phyloP scores from a whole-genome alignment of 2,888 invertebrate genomes.

The Hyppa rectilinea region DNA sequence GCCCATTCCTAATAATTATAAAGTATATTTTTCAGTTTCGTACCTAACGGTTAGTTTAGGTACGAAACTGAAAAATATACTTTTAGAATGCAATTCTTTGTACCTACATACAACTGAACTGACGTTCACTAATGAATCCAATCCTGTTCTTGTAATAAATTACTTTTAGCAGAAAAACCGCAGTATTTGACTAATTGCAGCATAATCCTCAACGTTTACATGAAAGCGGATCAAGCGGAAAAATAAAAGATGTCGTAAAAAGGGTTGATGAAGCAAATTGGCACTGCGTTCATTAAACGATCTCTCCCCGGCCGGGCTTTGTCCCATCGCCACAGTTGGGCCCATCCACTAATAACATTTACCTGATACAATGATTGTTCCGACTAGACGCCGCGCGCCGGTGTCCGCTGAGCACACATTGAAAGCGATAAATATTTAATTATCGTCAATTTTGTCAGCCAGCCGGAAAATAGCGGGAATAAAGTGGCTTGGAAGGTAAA shows the following conservation, averaged over 20 bases:
- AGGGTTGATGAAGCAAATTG: conserved; percentile 68
- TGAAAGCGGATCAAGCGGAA: conserved; percentile 52
- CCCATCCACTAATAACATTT: conserved; percentile 63
- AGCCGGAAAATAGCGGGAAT: conserved; percentile 23
- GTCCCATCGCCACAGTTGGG: conserved; percentile 42
- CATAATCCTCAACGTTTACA: conserved; percentile 61
- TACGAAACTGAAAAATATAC: background rate
- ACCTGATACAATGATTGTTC: conserved; percentile 57
- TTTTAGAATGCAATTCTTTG: background rate
- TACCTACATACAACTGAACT: background rate
- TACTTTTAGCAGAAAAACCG: conserved; percentile 38
- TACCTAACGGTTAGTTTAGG: no score
- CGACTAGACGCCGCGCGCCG: conserved; percentile 24
- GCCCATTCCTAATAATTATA: no score
- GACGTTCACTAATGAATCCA: conserved; percentile 17
- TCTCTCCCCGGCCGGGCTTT: conserved; percentile 54
- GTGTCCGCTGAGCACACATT: conserved; percentile 34
- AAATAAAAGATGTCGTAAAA: conserved; percentile 60
- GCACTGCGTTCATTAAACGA: conserved; percentile 72
- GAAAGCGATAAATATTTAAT: conserved; percentile 42
- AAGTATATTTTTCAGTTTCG: no score
- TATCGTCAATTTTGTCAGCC: conserved; percentile 17
- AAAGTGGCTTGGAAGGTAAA: conserved; percentile 3
- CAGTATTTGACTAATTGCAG: conserved; percentile 62
- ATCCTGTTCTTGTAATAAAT: conserved; percentile 30